Conservation (phyloP, 2,797 vertebrate species). For the Liasis olivaceus region DNA sequence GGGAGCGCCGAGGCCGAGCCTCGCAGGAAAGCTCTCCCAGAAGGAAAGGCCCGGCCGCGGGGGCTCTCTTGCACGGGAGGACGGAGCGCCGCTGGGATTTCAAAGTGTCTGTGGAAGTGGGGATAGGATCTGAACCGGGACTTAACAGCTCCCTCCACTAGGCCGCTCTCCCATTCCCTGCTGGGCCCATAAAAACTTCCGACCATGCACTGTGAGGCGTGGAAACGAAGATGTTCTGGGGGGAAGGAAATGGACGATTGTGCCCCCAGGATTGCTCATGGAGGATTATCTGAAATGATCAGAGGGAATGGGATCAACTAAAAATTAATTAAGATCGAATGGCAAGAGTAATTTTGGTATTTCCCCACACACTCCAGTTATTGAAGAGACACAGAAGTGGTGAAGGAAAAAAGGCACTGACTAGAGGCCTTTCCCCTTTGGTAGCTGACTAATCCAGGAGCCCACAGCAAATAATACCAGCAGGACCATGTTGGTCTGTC, state of each 20-base stretch:
- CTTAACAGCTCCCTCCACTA: neutral
- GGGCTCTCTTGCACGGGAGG: neutral
- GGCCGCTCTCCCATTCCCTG: neutral
- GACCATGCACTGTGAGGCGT: neutral
- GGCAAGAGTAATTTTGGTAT: neutral
- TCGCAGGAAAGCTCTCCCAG: neutral
- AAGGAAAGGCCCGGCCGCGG: neutral
- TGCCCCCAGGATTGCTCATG: neutral
- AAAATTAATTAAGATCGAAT: neutral
- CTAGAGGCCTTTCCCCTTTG: too few species aligned
- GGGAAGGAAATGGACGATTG: neutral
- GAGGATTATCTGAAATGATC: neutral
- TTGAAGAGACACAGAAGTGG: neutral
- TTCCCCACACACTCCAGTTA: neutral
- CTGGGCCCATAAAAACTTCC: neutral
- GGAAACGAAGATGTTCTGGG: too few species aligned
- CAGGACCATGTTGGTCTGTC: neutral
- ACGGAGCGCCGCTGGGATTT: neutral
- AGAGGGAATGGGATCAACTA: neutral
- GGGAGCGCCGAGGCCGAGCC: neutral
- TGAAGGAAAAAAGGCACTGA: neutral
- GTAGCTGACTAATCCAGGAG: neutral
- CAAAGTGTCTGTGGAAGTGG: neutral
- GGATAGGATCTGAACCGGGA: neutral
- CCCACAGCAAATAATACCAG: neutral